phyloP scores from a whole-genome alignment of 2,113 vertebrate species.

The Percina caprodes region DNA sequence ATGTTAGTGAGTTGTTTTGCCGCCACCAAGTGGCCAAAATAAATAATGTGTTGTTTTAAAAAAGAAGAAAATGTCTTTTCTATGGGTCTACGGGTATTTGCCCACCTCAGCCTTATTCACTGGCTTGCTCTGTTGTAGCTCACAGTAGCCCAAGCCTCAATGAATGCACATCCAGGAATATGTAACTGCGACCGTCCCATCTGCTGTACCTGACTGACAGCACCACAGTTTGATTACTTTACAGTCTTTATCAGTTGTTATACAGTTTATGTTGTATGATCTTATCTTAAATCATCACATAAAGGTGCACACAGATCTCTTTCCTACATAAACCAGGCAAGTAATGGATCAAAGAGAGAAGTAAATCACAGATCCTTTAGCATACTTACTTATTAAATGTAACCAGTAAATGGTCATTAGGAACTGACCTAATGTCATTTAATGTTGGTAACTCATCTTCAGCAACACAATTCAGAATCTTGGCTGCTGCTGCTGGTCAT shows the following conservation, averaged over 20 bases:
- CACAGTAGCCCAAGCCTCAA: too few species aligned
- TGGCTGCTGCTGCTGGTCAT: slow-evolving; percentile 16
- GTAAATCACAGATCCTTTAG: background rate
- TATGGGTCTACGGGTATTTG: too few species aligned
- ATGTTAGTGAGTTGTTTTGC: background rate
- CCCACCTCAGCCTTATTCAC: too few species aligned
- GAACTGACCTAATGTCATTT: slow-evolving; percentile 4
- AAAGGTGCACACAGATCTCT: background rate
- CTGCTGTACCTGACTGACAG: background rate
- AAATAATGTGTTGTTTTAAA: background rate
- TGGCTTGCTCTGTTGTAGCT: too few species aligned
- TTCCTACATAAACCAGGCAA: background rate
- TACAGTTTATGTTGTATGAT: background rate
- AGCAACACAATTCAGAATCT: background rate
- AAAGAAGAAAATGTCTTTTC: background rate
- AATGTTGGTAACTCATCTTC: slow-evolving; percentile 3
- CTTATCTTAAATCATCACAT: background rate
- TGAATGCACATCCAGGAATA: too few species aligned
- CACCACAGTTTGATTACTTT: background rate
- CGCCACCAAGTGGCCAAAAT: background rate
- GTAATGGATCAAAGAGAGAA: background rate
- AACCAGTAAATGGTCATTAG: background rate
- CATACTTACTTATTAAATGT: background rate
- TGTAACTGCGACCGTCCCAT: background rate
- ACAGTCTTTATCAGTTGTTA: background rate